These are phyloP conservation scores for Zaprionus lineosus DNA, from an alignment of 2,888 invertebrate genomes.

Conservation along the genomic window DNA sequence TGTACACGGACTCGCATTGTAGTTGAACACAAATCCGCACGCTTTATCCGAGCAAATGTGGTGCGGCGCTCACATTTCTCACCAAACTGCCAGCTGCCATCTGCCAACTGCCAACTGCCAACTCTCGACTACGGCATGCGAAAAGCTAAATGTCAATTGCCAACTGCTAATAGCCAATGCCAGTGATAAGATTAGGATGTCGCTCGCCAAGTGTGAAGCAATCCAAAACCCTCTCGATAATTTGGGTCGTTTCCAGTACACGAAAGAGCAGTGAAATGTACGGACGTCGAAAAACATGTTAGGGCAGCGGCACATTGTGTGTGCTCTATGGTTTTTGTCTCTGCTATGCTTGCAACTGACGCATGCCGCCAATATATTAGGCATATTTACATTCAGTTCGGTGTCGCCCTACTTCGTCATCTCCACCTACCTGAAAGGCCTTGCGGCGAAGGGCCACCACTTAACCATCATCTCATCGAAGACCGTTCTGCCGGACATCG, in stretches of 20 bases:
- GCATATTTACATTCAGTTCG: constrained; percentile 56
- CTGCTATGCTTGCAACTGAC: constrained; percentile 20
- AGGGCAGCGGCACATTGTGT: not conserved
- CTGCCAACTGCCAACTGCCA: not conserved
- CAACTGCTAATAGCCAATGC: not conserved
- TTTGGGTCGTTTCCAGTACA: constrained; percentile 32
- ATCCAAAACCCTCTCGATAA: not conserved
- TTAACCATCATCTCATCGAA: constrained; percentile 54
- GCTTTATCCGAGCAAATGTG: constrained; percentile 20
- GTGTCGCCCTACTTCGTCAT: constrained; percentile 65
- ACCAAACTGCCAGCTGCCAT: not conserved
- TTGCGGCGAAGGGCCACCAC: constrained; percentile 44
- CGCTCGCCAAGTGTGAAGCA: not conserved
- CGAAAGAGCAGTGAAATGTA: constrained; percentile 38
- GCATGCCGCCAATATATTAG: constrained; percentile 52
- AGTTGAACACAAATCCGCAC: not conserved
- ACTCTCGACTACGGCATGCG: too few relatives aligned
- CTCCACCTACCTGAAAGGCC: constrained; percentile 41
- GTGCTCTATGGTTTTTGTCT: too few relatives aligned
- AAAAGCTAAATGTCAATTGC: not conserved
- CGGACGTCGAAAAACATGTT: constrained; percentile 34
- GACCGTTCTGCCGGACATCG: constrained; percentile 23
- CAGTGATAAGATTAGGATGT: constrained; percentile 40
- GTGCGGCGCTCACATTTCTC: not conserved
- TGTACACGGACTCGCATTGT: constrained; percentile 30